phyloP scores from a whole-genome alignment of 2,888 invertebrate genomes.

The Atherix ibis region DNA sequence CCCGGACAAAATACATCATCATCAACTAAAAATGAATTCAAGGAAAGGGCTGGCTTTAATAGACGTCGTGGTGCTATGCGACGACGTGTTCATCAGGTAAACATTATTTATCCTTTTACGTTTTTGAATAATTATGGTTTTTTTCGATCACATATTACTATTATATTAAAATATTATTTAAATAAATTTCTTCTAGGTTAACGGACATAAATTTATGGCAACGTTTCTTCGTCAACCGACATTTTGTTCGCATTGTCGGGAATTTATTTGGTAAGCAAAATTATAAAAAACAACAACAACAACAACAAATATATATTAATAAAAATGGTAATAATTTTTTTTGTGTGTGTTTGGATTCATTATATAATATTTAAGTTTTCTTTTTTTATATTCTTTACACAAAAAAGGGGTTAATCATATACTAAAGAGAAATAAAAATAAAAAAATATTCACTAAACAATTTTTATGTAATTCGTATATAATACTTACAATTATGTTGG shows the following conservation, averaged over 20 bases:
- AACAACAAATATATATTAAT: too few relatives aligned
- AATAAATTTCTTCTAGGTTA: constrained; percentile 35
- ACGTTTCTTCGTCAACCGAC: constrained; percentile 97
- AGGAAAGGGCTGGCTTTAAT: constrained; percentile 90
- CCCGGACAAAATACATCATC: constrained; percentile 27
- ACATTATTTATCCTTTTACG: constrained; percentile 4
- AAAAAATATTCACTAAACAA: too few relatives aligned
- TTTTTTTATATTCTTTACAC: too few relatives aligned
- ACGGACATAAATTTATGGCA: constrained; percentile 99
- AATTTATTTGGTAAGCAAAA: constrained; percentile 85
- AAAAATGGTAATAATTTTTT: too few relatives aligned
- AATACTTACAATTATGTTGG: too few relatives aligned
- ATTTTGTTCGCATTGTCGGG: constrained; percentile 98
- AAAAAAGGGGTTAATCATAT: too few relatives aligned
- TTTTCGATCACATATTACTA: background rate
- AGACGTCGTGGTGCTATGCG: constrained; percentile 95
- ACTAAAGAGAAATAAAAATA: too few relatives aligned
- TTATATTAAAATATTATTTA: constrained; percentile 1
- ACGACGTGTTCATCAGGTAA: constrained; percentile 89
- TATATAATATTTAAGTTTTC: too few relatives aligned
- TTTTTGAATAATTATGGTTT: background rate
- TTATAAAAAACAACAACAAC: constrained; percentile 3
- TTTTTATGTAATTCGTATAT: too few relatives aligned
- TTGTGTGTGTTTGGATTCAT: too few relatives aligned
- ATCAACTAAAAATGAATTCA: constrained; percentile 69